These are phyloP conservation scores for Caenorhabditis brenneri DNA, from an alignment of 1,140 invertebrate genomes.

Conservation along the genomic window DNA sequence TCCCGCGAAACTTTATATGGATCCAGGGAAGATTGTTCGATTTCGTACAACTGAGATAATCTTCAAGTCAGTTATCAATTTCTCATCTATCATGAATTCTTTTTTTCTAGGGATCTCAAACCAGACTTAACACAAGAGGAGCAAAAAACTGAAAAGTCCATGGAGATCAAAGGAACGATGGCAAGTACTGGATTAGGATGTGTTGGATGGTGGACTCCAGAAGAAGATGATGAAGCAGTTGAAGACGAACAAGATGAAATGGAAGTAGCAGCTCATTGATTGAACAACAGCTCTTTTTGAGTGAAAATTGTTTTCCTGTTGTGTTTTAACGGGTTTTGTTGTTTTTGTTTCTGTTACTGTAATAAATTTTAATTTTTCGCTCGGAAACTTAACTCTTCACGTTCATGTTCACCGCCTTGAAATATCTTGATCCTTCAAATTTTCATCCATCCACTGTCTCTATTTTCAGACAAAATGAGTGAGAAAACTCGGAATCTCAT, in stretches of 20 bases:
- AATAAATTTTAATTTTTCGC: too few relatives aligned
- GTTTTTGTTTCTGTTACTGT: not conserved
- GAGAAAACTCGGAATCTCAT: conserved; percentile 4
- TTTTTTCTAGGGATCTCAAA: conserved; percentile 16
- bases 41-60: conserved; percentile 47
- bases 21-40: conserved; percentile 51
- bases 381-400: too few relatives aligned
- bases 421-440: too few relatives aligned
- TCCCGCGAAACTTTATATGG: conserved; percentile 50
- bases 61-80: conserved; percentile 28
- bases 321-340: not conserved
- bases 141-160: conserved; percentile 34
- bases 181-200: conserved; percentile 45
- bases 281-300: not conserved
- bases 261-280: not conserved
- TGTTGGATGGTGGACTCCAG: conserved; percentile 41
- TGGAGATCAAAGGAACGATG: conserved; percentile 46
- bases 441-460: not conserved
- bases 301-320: not conserved
- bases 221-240: conserved; percentile 40
- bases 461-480: not conserved
- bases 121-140: conserved; percentile 1
- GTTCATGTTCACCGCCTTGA: too few relatives aligned
- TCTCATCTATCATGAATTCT: not conserved
- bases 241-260: conserved; percentile 37